Evolutionary conservation across 1,140 invertebrate species (phyloP).

Genomic region (Macrobrachium nipponense): DNA sequence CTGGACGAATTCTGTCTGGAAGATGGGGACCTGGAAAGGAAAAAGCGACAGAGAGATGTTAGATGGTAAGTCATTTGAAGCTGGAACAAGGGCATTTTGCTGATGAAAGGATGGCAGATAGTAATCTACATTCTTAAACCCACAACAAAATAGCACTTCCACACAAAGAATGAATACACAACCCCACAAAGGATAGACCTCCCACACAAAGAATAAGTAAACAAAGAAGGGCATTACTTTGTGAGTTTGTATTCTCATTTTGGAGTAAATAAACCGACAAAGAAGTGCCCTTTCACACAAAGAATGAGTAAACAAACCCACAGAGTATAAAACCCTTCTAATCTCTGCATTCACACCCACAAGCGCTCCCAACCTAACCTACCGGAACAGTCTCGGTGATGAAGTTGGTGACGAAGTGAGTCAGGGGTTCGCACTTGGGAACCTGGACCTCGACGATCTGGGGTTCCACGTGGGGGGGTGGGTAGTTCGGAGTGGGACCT

Average conservation of each 20-base stretch:
- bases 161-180: too few relatives aligned
- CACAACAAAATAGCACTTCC: background rate
- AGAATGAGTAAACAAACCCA: too few relatives aligned
- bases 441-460: conserved; percentile 17
- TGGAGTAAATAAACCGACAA: background rate
- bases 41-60: background rate
- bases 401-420: conserved; percentile 27
- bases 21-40: conserved; percentile 10
- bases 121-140: background rate
- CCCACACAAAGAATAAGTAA: too few relatives aligned
- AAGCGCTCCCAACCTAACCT: background rate
- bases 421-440: conserved; percentile 21
- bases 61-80: background rate
- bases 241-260: too few relatives aligned
- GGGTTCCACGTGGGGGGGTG: background rate
- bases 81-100: background rate
- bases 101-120: background rate
- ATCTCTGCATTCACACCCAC: background rate
- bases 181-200: too few relatives aligned
- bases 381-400: conserved; percentile 9
- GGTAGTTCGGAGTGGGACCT: background rate
- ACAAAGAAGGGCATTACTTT: too few relatives aligned
- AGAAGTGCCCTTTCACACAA: too few relatives aligned
- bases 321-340: too few relatives aligned
- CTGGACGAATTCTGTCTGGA: conserved; percentile 31